phyloP scores from a whole-genome alignment of 2,797 vertebrate genomes.

The Urosaurus nigricauda region DNA sequence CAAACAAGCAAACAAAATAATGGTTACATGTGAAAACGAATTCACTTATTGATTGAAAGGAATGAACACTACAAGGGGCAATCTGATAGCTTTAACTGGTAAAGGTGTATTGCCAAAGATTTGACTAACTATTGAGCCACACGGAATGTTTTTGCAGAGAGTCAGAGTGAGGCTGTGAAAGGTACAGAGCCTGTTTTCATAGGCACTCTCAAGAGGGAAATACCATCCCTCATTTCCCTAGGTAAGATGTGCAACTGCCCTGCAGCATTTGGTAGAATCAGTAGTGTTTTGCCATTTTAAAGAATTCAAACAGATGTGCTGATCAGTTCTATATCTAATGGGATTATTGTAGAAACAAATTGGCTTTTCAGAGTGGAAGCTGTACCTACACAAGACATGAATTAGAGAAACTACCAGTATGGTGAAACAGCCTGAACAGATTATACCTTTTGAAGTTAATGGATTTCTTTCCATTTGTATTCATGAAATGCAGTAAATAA shows the following conservation, averaged over 20 bases:
- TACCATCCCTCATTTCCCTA: not conserved
- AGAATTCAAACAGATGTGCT: slow-evolving; percentile 25
- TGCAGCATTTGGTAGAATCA: slow-evolving; percentile 12
- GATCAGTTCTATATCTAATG: slow-evolving; percentile 13
- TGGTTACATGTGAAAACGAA: not conserved
- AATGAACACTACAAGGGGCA: not conserved
- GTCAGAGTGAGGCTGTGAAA: not conserved
- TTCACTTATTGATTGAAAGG: not conserved
- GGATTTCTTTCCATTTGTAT: slow-evolving; percentile 25
- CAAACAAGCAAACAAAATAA: too few species aligned
- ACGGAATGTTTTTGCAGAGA: not conserved
- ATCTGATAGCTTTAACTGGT: not conserved
- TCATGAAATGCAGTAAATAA: slow-evolving; percentile 10
- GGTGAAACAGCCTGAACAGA: slow-evolving; percentile 23
- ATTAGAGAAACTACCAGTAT: slow-evolving; percentile 28
- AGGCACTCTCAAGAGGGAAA: not conserved
- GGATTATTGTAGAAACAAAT: slow-evolving; percentile 33
- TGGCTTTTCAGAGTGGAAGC: slow-evolving; percentile 14
- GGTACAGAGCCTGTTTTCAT: not conserved
- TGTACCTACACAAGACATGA: slow-evolving; percentile 10
- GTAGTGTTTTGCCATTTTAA: slow-evolving; percentile 7
- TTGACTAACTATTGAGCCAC: not conserved
- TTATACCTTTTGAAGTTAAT: slow-evolving; percentile 16
- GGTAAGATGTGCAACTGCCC: not conserved
- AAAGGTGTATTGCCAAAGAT: not conserved